Evolutionary conservation across 2,888 invertebrate species (phyloP).

Genomic region (Drosophila tripunctata): DNA sequence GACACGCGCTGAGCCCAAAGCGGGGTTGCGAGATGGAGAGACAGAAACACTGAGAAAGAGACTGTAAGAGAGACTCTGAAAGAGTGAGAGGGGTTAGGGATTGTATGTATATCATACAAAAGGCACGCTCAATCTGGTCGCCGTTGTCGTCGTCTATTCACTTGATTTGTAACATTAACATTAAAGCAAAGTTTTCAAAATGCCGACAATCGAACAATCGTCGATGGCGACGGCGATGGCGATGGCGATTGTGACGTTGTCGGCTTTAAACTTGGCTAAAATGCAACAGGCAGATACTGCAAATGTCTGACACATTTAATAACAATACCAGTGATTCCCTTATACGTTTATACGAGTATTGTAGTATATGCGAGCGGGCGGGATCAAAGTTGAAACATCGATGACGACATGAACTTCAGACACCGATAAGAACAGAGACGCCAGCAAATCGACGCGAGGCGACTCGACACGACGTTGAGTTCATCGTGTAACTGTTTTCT

Average conservation of each 20-base stretch:
- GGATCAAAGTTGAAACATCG: conserved; percentile 16
- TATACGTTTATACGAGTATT: too few relatives aligned
- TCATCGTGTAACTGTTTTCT: conserved; percentile 66
- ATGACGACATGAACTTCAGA: conserved; percentile 42
- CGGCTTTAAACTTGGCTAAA: conserved; percentile 49
- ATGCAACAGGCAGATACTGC: conserved; percentile 47
- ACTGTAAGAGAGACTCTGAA: background rate
- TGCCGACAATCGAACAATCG: conserved; percentile 54
- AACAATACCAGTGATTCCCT: conserved; percentile 9
- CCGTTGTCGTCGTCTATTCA: conserved; percentile 66
- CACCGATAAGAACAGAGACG: conserved; percentile 20
- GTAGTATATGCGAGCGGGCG: too few relatives aligned
- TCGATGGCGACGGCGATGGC: conserved; percentile 5
- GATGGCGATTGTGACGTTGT: too few relatives aligned
- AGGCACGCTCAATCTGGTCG: conserved; percentile 70
- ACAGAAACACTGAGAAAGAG: background rate
- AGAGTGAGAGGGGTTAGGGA: conserved; percentile 30
- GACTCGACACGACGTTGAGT: too few relatives aligned
- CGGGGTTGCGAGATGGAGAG: conserved; percentile 8
- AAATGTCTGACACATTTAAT: conserved; percentile 33
- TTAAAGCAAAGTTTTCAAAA: conserved; percentile 70
- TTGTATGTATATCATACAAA: conserved; percentile 62
- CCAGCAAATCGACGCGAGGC: conserved; percentile 28
- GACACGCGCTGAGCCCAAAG: conserved; percentile 67
- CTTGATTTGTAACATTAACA: conserved; percentile 75